Evolutionary conservation across 2,797 vertebrate genomes (phyloP), one percentile per base, ranked within the genome.

Genomic region (Argyrosomus regius): DNA sequence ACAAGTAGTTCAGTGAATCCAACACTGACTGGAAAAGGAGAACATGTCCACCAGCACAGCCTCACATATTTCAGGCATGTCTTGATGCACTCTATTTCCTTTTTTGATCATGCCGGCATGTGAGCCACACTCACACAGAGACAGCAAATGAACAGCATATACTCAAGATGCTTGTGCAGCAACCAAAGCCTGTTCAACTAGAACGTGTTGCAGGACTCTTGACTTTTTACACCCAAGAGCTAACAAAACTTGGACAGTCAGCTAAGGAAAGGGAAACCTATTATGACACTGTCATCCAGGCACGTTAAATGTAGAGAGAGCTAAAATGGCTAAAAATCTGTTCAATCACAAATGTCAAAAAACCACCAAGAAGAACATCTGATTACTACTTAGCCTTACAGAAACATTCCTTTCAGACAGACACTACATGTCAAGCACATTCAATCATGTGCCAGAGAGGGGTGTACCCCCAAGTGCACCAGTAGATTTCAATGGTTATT

Each of bases 291-390:
- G n/a, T 26, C 14, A 14, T 49, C 6, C 4, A 12, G 14, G 14
- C 28, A 83, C 26, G 48, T 56, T 28, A 72, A 61, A 59, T 17
- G 12, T 17, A 46, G 43, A 48, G 11, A 16, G 65, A 24, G 5
- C 1, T 24, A 56, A 18, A 0, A 43, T 22, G 7, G 1, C 22
- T 13, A 12, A 22, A n/a, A 71, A 6, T 28, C 11, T 35, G 46
- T 12, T 24, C 39, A 6, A 58, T 52, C 3, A 0, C 20, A 78
- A 62, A 60, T 24, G 24, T 14, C 46, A 49, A 58, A 20, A 58
- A 35, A 43, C 48, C 3, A 28, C 53, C n/a, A 35, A 0, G 0
- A 26, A 62, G 26, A 69, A 63, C 26, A 41, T 5, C 20, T 20
- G 1, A 53, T 41, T 20, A 63, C 10, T 13, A 57, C 35, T 57